These are phyloP conservation scores for Melieria crassipennis DNA, from an alignment of 2,888 invertebrate species.

Conservation along the genomic window DNA sequence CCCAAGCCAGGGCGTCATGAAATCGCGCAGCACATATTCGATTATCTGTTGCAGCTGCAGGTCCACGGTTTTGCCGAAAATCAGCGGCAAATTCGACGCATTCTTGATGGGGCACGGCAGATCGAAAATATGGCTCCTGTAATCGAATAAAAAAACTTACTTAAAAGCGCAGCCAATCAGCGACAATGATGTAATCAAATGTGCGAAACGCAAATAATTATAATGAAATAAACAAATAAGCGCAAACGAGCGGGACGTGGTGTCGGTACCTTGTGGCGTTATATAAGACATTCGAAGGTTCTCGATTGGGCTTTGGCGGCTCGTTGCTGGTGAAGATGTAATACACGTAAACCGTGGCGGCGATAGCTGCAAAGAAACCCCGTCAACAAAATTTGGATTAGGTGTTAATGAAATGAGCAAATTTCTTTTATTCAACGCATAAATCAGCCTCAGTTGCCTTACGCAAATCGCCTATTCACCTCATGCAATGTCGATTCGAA, in stretches of 20 bases:
- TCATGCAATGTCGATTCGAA: too few species aligned
- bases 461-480: too few species aligned
- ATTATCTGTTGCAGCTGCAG: conserved; percentile 83
- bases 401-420: too few species aligned
- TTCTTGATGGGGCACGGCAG: conserved; percentile 64
- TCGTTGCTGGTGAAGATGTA: conserved; percentile 62
- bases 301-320: conserved; percentile 56
- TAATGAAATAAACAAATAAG: too few species aligned
- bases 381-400: too few species aligned
- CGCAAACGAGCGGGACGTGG: background rate
- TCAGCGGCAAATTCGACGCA: conserved; percentile 75
- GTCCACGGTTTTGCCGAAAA: conserved; percentile 86
- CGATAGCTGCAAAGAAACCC: conserved; percentile 54
- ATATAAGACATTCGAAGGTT: conserved; percentile 61
- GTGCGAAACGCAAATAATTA: too few species aligned
- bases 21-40: conserved; percentile 82
- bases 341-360: conserved; percentile 63
- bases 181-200: background rate
- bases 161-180: background rate
- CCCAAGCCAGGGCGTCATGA: conserved; percentile 79
- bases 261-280: conserved; percentile 63
- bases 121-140: conserved; percentile 63
- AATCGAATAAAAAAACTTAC: conserved; percentile 17
- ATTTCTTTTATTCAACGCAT: too few species aligned
- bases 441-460: too few species aligned